These are phyloP conservation scores for Cherax destructor DNA, from an alignment of 1,140 invertebrate genomes.

Conservation along the genomic window DNA sequence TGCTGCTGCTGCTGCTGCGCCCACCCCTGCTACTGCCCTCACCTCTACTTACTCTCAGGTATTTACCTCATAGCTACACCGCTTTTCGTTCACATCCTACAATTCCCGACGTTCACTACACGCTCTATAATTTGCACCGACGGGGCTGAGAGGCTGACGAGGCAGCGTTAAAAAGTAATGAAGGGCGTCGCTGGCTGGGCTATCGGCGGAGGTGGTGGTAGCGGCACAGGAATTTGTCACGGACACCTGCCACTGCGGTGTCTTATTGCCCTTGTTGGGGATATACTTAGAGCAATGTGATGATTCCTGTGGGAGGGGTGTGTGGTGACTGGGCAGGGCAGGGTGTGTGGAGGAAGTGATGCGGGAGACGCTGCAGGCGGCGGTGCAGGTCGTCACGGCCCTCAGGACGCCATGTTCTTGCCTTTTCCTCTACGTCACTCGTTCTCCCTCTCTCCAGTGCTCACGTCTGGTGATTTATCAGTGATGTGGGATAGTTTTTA, in stretches of 20 bases:
- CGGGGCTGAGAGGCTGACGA: neutral
- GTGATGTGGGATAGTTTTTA: neutral
- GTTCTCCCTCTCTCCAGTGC: neutral
- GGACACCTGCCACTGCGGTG: conserved; percentile 32
- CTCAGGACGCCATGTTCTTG: conserved; percentile 53
- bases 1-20: conserved; percentile 53
- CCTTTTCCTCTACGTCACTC: neutral
- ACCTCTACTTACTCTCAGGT: conserved; percentile 37
- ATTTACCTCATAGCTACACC: neutral
- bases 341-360: neutral
- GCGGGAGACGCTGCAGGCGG: conserved; percentile 45
- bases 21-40: conserved; percentile 41
- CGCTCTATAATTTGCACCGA: neutral
- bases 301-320: neutral
- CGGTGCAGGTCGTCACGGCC: conserved; percentile 23
- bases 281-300: neutral
- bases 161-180: conserved; percentile 7
- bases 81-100: neutral
- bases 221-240: conserved; percentile 29
- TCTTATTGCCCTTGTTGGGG: neutral
- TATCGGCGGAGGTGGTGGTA: conserved; percentile 54
- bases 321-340: neutral
- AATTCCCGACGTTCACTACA: neutral
- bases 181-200: conserved; percentile 49
- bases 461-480: neutral